Evolutionary conservation across 2,113 vertebrate genomes (phyloP).

Genomic region (Thamnophis sirtalis): DNA sequence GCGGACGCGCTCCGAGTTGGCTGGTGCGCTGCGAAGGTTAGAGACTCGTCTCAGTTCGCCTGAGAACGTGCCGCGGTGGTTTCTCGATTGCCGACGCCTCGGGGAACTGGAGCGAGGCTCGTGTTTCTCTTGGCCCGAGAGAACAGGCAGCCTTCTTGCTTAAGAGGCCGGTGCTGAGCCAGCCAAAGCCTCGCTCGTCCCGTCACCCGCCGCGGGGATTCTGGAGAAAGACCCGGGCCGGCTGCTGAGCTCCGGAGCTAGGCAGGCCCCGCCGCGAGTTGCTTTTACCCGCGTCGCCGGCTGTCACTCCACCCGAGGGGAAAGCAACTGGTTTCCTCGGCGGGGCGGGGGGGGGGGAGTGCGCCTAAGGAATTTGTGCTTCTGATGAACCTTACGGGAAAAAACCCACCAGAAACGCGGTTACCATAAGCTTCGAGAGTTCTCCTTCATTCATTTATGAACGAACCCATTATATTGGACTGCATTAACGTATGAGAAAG

Average conservation of each 20-base stretch:
- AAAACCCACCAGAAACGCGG: not conserved
- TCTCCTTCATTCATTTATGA: too few species aligned
- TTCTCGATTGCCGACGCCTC: not conserved
- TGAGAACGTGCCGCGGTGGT: not conserved
- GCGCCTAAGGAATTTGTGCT: not conserved
- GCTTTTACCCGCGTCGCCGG: not conserved
- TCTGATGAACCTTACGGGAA: not conserved
- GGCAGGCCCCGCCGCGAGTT: not conserved
- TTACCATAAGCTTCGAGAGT: not conserved
- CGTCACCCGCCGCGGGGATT: not conserved
- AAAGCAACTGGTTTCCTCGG: not conserved
- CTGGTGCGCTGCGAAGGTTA: not conserved
- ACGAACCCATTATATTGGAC: not conserved
- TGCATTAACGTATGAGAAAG: not conserved
- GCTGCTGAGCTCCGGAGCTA: not conserved
- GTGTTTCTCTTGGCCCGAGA: not conserved
- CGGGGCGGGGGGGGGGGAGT: not conserved
- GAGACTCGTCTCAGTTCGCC: not conserved
- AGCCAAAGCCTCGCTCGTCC: not conserved
- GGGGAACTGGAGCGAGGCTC: not conserved
- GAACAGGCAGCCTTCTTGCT: not conserved
- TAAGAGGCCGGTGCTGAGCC: not conserved
- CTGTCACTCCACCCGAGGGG: not conserved
- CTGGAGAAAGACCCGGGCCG: not conserved
- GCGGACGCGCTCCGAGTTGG: not conserved